Base-by-base conservation (phyloP, 2,888 invertebrate genomes). In the Lutraria lutraria region DNA sequence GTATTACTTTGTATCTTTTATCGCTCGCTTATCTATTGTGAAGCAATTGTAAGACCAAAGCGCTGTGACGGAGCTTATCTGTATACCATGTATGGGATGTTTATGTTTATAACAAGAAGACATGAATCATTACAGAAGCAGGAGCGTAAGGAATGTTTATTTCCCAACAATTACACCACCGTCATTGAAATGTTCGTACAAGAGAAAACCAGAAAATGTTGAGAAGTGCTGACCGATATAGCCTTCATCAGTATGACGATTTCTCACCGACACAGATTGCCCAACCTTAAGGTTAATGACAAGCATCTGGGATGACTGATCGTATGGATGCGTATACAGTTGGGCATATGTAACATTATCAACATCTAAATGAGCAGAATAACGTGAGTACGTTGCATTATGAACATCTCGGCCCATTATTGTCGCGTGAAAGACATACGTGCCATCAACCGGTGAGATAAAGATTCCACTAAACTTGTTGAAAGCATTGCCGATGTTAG, bases 261-360 rank as follows among this genome's bases (percentile, higher is more conserved):
- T 85, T 60, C 79, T 85, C 13, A 85, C 80, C 12, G 85, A 85
- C 21, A 85, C 85, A 0, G 34, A 60, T 16, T 79, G n/a, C 4
- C 85, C 85, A 3, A 80, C 25, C 8, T 53, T 56, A n/a, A 85
- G 54, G 3, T 85, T 60, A 13, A 60, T 56, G 16, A 85, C 60
- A 21, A 85, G 79, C 85, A 85, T 85, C 16, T 85, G 85, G 3
- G 85, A 85, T 34, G 85, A 79, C 80, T 85, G 85, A 16, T 85
- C 29, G 43, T 80, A 79, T 21, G 79, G 54, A 52, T 21, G n/a
- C 31, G 79, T 56, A 31, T 56, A 85, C 1, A 85, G 21, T 21
- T 56, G n/a, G 1, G 85, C 80, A 60, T 85, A 85, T 0, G 19
- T 0, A n/a, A 4, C 34, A 4, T 80, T 80, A 56, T 80, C 43